Evolutionary conservation across 2,888 invertebrate species (phyloP).

Genomic region (Cheilosia scutellata): DNA sequence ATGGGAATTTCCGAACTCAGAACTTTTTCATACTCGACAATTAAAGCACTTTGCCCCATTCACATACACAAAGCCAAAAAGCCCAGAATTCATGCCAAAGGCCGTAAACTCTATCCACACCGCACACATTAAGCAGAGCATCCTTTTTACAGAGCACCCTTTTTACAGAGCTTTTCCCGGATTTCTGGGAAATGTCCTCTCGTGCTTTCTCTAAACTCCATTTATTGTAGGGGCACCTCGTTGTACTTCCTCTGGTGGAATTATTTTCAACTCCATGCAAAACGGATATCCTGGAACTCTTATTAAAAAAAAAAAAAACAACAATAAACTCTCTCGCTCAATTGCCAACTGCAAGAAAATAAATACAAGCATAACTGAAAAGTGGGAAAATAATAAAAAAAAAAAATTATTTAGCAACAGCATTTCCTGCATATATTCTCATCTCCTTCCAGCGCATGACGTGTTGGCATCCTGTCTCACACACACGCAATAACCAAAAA

Average conservation of each 20-base stretch:
- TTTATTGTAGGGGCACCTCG: constrained; percentile 13
- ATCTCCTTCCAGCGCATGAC: constrained; percentile 74
- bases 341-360: constrained; percentile 59
- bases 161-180: constrained; percentile 66
- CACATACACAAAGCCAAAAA: constrained; percentile 71
- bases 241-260: constrained; percentile 1
- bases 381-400: constrained; percentile 9
- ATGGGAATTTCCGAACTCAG: constrained; percentile 57
- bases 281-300: constrained; percentile 44
- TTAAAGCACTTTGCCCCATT: constrained; percentile 17
- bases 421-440: constrained; percentile 64
- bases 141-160: constrained; percentile 30
- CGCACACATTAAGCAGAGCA: neutral
- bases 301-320: neutral
- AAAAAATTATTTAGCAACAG: constrained; percentile 58
- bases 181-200: constrained; percentile 69
- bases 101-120: constrained; percentile 55
- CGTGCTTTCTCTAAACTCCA: constrained; percentile 19
- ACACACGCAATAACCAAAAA: constrained; percentile 47
- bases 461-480: constrained; percentile 61
- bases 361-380: constrained; percentile 35
- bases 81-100: neutral
- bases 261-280: constrained; percentile 31
- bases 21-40: constrained; percentile 59
- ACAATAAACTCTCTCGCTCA: constrained; percentile 17